Evolutionary conservation across 2,888 invertebrate genomes (phyloP).

Genomic region (Plebejus melissa): DNA sequence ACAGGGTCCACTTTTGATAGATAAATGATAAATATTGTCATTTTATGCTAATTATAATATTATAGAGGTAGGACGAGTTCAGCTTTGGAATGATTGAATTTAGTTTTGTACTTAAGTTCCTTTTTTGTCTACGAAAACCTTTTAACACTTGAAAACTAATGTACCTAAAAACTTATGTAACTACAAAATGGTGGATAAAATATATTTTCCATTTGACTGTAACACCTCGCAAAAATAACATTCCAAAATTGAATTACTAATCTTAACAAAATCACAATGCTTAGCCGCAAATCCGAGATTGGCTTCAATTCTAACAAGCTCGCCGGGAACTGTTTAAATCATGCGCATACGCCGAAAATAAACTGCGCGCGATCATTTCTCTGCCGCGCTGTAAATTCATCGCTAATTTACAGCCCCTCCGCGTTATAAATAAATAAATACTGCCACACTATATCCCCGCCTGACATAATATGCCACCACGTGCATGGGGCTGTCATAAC

Average conservation of each 20-base stretch:
- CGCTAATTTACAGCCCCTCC: constrained; percentile 77
- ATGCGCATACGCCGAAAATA: constrained; percentile 70
- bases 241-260: neutral
- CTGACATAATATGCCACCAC: constrained; percentile 69
- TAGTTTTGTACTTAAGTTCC: neutral
- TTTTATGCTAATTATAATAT: no score
- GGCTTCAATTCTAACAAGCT: constrained; percentile 53
- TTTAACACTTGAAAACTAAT: no score
- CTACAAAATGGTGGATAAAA: no score
- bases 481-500: constrained; percentile 70
- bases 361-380: constrained; percentile 65
- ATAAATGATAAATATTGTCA: neutral
- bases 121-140: neutral
- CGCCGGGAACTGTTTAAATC: constrained; percentile 67
- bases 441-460: constrained; percentile 59
- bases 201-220: neutral
- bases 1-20: no score
- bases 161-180: no score
- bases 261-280: constrained; percentile 34
- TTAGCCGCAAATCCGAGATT: constrained; percentile 49
- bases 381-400: constrained; percentile 70
- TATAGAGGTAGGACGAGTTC: no score
- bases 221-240: neutral
- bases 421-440: constrained; percentile 77
- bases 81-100: neutral